Conservation (phyloP, 2,113 vertebrate genomes). For the Microcebus murinus region DNA sequence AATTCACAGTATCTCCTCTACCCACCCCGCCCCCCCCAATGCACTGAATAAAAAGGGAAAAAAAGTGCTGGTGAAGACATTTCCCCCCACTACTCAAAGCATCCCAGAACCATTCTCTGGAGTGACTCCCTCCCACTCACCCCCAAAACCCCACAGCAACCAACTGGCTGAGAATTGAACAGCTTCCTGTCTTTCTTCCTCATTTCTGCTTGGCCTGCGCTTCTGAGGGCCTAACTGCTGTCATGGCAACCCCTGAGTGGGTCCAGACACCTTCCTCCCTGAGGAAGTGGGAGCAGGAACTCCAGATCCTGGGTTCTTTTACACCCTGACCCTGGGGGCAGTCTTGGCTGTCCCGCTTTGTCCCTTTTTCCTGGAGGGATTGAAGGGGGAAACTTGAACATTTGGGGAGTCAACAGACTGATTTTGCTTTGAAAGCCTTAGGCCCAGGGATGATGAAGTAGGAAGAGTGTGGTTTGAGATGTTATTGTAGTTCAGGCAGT, state of each 20-base stretch:
- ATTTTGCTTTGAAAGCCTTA: not conserved
- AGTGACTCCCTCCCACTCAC: not conserved
- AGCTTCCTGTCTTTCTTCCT: not conserved
- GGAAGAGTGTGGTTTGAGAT: not conserved
- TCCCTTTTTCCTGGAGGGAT: not conserved
- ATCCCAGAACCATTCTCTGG: not conserved
- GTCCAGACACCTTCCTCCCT: not conserved
- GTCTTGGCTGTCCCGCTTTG: not conserved
- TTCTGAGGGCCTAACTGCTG: not conserved
- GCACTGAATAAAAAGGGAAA: not conserved
- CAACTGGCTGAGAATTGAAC: not conserved
- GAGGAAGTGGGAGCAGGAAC: not conserved
- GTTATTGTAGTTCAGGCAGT: not conserved
- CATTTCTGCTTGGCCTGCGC: not conserved
- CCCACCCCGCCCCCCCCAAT: not conserved
- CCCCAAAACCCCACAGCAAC: not conserved
- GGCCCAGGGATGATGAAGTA: not conserved
- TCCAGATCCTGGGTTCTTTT: not conserved
- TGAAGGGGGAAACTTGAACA: not conserved
- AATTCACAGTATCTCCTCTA: not conserved
- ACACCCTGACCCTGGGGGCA: not conserved
- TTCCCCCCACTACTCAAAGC: not conserved
- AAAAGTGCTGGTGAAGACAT: not conserved
- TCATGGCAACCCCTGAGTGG: slow-evolving; percentile 11
- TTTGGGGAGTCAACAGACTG: not conserved